Conservation (phyloP, 2,797 vertebrate species). For the Thamnophis elegans region DNA sequence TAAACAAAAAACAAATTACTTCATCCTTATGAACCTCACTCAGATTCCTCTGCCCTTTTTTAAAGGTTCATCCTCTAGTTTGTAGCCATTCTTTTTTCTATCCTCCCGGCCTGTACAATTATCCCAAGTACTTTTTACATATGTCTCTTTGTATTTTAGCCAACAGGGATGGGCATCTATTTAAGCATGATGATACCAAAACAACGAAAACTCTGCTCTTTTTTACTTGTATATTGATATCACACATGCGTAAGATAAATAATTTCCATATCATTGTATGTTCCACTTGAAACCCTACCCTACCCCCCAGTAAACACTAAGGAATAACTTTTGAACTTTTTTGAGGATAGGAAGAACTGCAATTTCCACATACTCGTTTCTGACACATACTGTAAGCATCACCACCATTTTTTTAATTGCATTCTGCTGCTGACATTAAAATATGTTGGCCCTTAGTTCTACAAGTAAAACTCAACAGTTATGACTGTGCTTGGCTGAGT, state of each 20-base stretch:
- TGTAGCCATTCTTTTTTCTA: not conserved
- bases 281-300: too few relatives aligned
- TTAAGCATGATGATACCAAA: not conserved
- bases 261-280: not conserved
- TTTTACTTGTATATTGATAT: not conserved
- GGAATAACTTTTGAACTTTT: not conserved
- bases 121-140: not conserved
- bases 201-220: not conserved
- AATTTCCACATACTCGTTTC: not conserved
- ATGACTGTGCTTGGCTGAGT: not conserved
- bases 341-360: not conserved
- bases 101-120: not conserved
- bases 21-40: not conserved
- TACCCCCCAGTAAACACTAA: not conserved
- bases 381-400: not conserved
- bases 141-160: not conserved
- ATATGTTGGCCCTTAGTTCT: not conserved
- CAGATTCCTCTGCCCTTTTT: not conserved
- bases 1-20: not conserved
- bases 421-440: not conserved
- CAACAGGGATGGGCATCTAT: not conserved
- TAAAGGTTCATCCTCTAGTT: not conserved
- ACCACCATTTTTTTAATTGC: not conserved
- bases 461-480: not conserved
- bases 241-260: not conserved